phyloP scores from a whole-genome alignment of 23 tunicate species.

The Styela plicata region DNA sequence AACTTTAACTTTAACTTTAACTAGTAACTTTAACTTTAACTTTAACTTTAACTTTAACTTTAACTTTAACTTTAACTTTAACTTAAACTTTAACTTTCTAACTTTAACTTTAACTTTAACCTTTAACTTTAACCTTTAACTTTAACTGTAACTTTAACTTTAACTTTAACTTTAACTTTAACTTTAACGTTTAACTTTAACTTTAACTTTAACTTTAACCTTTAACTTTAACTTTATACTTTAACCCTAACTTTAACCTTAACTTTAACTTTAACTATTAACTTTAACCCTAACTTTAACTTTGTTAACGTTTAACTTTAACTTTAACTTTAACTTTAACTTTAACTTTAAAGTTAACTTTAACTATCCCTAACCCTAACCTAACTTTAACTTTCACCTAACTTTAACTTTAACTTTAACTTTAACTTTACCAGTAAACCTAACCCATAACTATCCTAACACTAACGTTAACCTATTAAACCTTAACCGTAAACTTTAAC shows the following conservation, averaged over 20 bases:
- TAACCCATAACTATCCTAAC: conserved; percentile 64
- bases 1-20: conserved; percentile 60
- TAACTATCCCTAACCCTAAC: conserved; percentile 45
- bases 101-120: too few species aligned
- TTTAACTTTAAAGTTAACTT: too few species aligned
- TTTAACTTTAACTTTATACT: too few species aligned
- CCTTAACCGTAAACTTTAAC: conserved; percentile 43
- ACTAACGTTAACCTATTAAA: conserved; percentile 59
- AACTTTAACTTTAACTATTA: too few species aligned
- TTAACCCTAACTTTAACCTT: too few species aligned
- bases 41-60: conserved; percentile 65
- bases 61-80: conserved; percentile 65
- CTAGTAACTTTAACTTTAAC: too few species aligned
- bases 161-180: too few species aligned
- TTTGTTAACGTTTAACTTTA: conserved; percentile 60
- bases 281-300: conserved; percentile 68
- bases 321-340: conserved; percentile 57
- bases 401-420: conserved; percentile 74
- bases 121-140: too few species aligned
- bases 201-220: too few species aligned
- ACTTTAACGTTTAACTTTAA: too few species aligned
- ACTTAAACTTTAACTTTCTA: conserved; percentile 64
- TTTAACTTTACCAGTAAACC: conserved; percentile 77
- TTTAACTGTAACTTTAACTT: too few species aligned
- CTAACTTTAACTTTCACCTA: conserved; percentile 62